Conservation (phyloP, 2,888 invertebrate genomes). For the Machimus rusticus region DNA sequence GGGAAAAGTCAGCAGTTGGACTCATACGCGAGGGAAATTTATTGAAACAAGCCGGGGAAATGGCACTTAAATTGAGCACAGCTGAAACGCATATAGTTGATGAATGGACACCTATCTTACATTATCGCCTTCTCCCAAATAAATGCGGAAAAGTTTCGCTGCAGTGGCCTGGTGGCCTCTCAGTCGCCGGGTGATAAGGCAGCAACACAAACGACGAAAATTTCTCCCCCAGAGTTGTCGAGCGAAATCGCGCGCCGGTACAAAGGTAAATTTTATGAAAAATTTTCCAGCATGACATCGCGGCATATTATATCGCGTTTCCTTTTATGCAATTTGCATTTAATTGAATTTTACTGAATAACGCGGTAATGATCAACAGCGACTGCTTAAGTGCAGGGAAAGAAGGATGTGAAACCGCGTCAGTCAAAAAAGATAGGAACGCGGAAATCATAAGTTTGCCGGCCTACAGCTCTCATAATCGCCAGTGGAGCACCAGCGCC, state of each 20-base stretch:
- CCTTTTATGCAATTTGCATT: slow-evolving; percentile 23
- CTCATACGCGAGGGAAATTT: background rate
- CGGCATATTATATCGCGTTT: slow-evolving; percentile 16
- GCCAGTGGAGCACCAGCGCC: background rate
- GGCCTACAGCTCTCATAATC: background rate
- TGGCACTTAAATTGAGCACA: background rate
- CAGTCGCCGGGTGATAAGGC: background rate
- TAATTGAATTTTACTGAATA: slow-evolving; percentile 35
- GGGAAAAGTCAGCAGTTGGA: background rate
- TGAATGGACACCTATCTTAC: background rate
- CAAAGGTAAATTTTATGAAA: background rate
- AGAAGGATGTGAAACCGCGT: background rate
- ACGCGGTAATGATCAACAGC: background rate
- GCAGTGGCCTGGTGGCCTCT: background rate
- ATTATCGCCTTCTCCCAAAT: background rate
- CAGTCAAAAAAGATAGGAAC: slow-evolving; percentile 17
- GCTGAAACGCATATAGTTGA: background rate
- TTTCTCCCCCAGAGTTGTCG: background rate
- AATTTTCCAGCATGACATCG: slow-evolving; percentile 21
- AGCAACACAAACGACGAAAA: background rate
- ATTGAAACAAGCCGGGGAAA: background rate
- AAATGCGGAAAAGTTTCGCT: background rate
- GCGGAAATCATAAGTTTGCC: slow-evolving; percentile 27
- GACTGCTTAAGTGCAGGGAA: background rate
- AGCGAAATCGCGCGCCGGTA: background rate